These are phyloP conservation scores for Periplaneta americana DNA, from an alignment of 1,140 invertebrate species.

Conservation along the genomic window DNA sequence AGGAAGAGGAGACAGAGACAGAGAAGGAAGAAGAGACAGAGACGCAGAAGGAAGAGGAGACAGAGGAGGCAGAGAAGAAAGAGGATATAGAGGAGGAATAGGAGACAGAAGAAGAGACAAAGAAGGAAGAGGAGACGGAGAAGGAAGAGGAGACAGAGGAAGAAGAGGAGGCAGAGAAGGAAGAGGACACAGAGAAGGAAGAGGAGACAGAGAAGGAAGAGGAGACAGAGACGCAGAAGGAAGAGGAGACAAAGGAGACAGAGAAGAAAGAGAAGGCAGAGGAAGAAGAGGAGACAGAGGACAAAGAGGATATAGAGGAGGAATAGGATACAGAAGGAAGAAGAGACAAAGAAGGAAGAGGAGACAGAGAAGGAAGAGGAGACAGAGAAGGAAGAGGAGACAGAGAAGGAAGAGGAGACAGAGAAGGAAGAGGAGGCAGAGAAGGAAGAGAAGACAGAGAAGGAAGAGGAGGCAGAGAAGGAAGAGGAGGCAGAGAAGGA, in stretches of 20 bases:
- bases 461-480: not conserved
- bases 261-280: not conserved
- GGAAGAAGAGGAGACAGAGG: too few species aligned
- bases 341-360: not conserved
- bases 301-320: too few species aligned
- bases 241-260: not conserved
- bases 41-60: not conserved
- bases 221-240: too few species aligned
- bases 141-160: too few species aligned
- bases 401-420: not conserved
- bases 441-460: not conserved
- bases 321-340: not conserved
- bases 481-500: too few species aligned
- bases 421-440: not conserved
- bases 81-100: not conserved
- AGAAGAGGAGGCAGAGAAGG: too few species aligned
- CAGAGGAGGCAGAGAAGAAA: not conserved
- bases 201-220: too few species aligned
- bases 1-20: not conserved
- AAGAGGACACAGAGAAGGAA: too few species aligned
- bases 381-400: too few species aligned
- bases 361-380: too few species aligned
- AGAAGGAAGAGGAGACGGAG: not conserved
- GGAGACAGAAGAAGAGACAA: not conserved
- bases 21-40: not conserved